phyloP scores from a whole-genome alignment of 2,113 vertebrate species.

The Eupsittula cactorum region DNA sequence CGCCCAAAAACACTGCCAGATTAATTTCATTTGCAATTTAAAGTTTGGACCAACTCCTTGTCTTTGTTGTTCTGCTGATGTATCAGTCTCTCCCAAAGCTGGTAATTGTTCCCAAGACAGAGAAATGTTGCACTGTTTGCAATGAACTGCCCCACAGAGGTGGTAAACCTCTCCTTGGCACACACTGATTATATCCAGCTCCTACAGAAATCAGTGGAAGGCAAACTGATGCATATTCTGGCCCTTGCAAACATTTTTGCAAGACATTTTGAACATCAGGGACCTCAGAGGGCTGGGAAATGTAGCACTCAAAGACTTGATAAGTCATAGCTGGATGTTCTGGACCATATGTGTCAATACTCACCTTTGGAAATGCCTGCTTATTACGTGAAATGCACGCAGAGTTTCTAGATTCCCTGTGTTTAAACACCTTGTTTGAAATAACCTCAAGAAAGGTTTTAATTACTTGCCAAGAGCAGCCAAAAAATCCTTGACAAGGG shows the following conservation, averaged over 20 bases:
- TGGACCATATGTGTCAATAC: rapidly evolving
- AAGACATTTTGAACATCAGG: background rate
- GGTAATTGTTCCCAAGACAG: background rate
- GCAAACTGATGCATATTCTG: background rate
- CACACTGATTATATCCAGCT: background rate
- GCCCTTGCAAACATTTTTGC: background rate
- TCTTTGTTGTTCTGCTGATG: background rate
- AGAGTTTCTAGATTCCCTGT: background rate
- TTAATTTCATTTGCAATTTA: constrained; percentile 13
- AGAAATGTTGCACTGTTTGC: background rate
- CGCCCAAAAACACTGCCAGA: background rate
- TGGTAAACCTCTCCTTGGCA: background rate
- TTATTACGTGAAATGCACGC: background rate
- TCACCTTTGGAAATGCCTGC: background rate
- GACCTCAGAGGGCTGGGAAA: background rate
- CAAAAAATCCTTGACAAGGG: background rate
- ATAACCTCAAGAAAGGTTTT: background rate
- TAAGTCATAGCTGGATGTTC: background rate
- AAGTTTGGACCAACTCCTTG: background rate
- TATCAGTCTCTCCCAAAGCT: background rate
- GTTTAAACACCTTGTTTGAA: background rate
- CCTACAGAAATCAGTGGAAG: background rate
- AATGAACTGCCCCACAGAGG: background rate
- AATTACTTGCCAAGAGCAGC: background rate
- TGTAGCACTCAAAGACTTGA: background rate